Base-by-base conservation (phyloP, 2,888 invertebrate species). In the Andrena minutula region DNA sequence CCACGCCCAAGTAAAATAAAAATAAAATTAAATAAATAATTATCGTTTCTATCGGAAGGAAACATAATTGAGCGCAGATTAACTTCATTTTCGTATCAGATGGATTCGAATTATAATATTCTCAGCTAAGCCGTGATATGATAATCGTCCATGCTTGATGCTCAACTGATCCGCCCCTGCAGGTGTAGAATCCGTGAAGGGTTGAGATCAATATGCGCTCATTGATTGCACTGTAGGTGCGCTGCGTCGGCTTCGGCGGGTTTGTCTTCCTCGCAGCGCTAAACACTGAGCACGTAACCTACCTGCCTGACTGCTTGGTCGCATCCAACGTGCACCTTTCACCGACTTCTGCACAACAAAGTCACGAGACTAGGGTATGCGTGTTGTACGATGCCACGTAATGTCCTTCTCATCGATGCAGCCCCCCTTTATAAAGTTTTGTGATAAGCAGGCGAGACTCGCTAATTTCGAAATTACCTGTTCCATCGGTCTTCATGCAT, bases 171-270 rank as follows among this genome's bases (percentile, higher is more conserved):
- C 84, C 91, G 90, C 86, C 88, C 89, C 88, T 89, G 90, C 78
- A 86, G 87, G 87, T 86, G 88, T 84, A 82, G 86, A 89, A 88
- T 84, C 79, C 80, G 81, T 76, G 85, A 89, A 89, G 90, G 89
- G 89, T 89, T 89, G 88, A 90, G 90, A 91, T 91, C 91, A 91
- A 91, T 91, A 91, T 90, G 86, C 88, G 87, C 80, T 89, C 91
- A 91, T 91, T 90, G 91, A 91, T 91, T 91, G 85, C 82, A 86
- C 79, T 86, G 83, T 87, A 83, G 85, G 86, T 85, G 84, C 84
- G 85, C 84, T 86, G 87, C 82, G 84, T 87, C 89, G 83, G 64
- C 83, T 72, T 78, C 74, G 66, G 35, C 60, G 69, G 60, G 75
- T 79, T 76, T 71, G 71, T 85, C 80, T 79, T 76, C 83, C 70